Base-by-base conservation (phyloP, 2,797 vertebrate genomes). In the Gymnoscopelus braueri region DNA sequence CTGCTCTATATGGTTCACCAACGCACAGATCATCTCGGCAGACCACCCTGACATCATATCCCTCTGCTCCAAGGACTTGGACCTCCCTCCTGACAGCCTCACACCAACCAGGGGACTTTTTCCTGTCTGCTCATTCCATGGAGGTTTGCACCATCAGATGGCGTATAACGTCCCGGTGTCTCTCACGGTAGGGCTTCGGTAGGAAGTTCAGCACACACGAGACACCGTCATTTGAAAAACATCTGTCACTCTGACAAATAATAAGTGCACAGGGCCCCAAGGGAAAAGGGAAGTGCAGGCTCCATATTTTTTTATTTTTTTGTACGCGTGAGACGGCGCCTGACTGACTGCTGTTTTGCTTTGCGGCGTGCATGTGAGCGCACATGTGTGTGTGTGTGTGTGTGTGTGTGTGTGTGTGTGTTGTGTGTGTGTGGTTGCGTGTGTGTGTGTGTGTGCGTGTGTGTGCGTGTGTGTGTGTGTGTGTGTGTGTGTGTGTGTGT, bases 161-260 rank as follows among this genome's bases (percentile, higher is more conserved):
- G 76, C 69, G 69, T 66, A 56, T 69, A 83, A 75, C 80, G 81
- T 87, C 81, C 86, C 72, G 73, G 82, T 64, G 89, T 88, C 86
- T 89, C 89, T 87, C 81, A 72, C 80, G 69, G 85, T 70, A 24
- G 68, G 80, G 86, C 86, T 88, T 80, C 77, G 86, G 82, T 88
- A 78, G 39, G 89, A 91, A 89, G 90, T 90, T 92, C 89, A 93
- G 78, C 87, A 84, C 90, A 90, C 91, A 80, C 74, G 91, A 92
- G 92, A 92, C 88, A 80, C 78, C 83, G 53, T 90, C 86, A 87
- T 94, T 93, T 93, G 92, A 94, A 92, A 93, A 94, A 94, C 94
- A 94, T 94, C 93, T 94, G 94, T 93, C 92, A 93, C 90, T 93
- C 92, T 88, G 88, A 91, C 90, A 93, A 92, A 93, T 90, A 93